Evolutionary conservation across 2,888 invertebrate genomes (phyloP), one percentile per base, ranked within the genome.

Genomic region (Eilema griseolum): DNA sequence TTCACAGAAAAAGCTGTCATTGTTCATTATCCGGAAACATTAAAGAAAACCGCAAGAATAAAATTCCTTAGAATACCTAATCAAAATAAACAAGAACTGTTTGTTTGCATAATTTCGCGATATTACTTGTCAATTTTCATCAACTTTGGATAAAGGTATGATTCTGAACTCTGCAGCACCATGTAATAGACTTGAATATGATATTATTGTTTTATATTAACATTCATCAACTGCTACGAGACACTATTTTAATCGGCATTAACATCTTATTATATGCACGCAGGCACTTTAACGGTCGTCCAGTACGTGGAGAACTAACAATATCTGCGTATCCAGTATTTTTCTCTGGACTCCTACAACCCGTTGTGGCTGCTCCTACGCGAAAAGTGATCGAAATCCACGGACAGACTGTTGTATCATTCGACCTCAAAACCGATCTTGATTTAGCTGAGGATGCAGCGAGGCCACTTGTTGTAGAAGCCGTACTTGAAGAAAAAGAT

Each of bases 401-500:
- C 79, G 97, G 97, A 14, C 95, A 95, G 75, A 95, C 95, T 3
- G 96, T 96, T 62, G 96, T 98, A 1, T 97, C 97, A 67, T 98
- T 98, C 82, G 97, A 98, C 86, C 96, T 99, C 72, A 96, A 96
- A 77, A 96, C 96, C 76, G 97, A 98, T 87, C 93, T 97, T 72
- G 97, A 97, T 85, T 93, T 99, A 69, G 96, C 96, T 52, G 95
- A 94, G 78, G 98, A 98, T 84, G 98, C 98, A 68, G 97, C 97
- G 83, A 96, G 98, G 80, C 97, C 97, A 31, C 96, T 99, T 62
- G 96, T 98, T 46, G 96, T 99, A 64, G 97, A 98, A 87, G 99
- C 98, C 0, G 97, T 98, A 10, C 97, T 99, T 3, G 98, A 99
- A 89, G 99, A 99, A 94, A 97, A 97, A 69, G 96, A 98, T 79